phyloP scores from a whole-genome alignment of 2,113 vertebrate genomes.

The Ictalurus furcatus region DNA sequence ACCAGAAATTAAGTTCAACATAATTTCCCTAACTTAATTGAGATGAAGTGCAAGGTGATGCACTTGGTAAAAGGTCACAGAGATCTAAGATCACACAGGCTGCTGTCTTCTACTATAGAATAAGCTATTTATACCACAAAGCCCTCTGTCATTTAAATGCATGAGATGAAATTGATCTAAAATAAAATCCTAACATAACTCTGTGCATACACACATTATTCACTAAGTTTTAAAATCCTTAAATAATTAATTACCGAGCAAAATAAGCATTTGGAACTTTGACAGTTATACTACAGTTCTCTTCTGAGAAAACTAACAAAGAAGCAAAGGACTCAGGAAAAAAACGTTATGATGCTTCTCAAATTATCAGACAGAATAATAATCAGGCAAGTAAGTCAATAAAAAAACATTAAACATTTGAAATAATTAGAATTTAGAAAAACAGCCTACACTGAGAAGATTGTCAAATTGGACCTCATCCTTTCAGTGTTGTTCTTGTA shows the following conservation, averaged over 20 bases:
- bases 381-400: not conserved
- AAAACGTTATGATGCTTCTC: not conserved
- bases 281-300: not conserved
- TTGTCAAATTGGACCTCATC: not conserved
- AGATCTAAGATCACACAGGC: not conserved
- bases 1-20: not conserved
- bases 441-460: not conserved
- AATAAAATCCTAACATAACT: not conserved
- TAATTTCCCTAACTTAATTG: not conserved
- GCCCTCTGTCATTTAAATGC: not conserved
- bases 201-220: not conserved
- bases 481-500: slow-evolving; percentile 10
- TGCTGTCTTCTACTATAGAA: not conserved
- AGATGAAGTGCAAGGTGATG: not conserved
- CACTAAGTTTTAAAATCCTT: not conserved
- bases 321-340: not conserved
- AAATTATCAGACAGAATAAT: not conserved
- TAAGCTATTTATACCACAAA: not conserved
- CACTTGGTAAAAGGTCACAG: not conserved
- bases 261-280: not conserved
- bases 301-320: not conserved
- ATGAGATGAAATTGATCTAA: not conserved
- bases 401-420: not conserved
- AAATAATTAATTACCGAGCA: not conserved
- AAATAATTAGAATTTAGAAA: slow-evolving; percentile 5